Base-by-base conservation (phyloP, 2,888 invertebrate genomes). In the Masnerella sp. region DNA sequence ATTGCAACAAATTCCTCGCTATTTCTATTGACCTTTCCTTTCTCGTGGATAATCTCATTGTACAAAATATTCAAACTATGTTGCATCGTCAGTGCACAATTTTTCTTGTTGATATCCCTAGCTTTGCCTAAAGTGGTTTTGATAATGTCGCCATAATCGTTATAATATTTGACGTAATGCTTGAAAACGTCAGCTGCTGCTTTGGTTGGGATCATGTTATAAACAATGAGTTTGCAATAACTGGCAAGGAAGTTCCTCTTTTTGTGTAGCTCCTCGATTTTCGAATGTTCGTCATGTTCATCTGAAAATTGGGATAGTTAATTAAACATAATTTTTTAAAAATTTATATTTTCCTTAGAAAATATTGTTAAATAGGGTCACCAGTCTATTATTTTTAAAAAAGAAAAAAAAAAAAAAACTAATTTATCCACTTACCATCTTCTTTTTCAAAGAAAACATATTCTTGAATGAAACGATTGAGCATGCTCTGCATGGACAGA, bases 121-220 rank as follows among this genome's bases (percentile, higher is more conserved):
- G 98, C 96, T 89, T 99, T 99, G 80, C 96, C 95, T 80, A 99
- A 89, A 7, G 99, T 98, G 28, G 96, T 95, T 89, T 99, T 99
- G 78, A 99, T 94, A 52, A 99, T 98, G 88, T 99, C 99, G 49
- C 99, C 98, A 88, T 98, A 99, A 88, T 99, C 98, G 87, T 97
- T 97, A 89, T 98, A 98, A 87, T 96, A 98, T 93, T 96, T 97
- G 70, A 98, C 96, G 88, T 99, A 99, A 87, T 98, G 96, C 87
- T 97, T 97, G 88, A 99, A 98, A 65, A 99, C 94, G 86, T 96
- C 96, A 0, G 97, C 95, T 9, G 97, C 97, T 80, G 95, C 91
- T 84, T 94, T 93, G 0, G 98, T 95, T 20, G 96, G 96, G 88
- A 99, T 92, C 79, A 98, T 95, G 87, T 98, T 99, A 90, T 99